These are phyloP conservation scores for Corynorhinus townsendii DNA, from an alignment of 2,113 vertebrate species.

Conservation along the genomic window DNA sequence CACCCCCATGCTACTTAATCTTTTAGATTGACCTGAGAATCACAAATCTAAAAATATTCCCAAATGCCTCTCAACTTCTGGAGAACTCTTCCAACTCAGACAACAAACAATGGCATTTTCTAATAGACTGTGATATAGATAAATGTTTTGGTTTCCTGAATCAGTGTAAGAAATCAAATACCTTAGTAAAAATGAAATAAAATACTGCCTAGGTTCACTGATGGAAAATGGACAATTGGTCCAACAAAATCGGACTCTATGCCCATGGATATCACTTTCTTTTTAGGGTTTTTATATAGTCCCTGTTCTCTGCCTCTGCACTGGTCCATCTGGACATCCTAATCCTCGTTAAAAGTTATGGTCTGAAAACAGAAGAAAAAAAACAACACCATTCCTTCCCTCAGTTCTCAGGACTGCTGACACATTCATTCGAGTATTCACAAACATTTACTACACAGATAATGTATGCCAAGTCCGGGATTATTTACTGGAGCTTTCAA, in stretches of 20 bases:
- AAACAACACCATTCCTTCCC: too few species aligned
- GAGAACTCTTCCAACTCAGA: constrained; percentile 2
- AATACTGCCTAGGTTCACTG: background rate
- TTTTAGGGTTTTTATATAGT: background rate
- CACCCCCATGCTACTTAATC: background rate
- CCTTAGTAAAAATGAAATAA: background rate
- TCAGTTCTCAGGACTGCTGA: background rate
- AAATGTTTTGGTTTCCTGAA: background rate
- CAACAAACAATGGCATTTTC: background rate
- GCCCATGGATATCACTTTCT: background rate
- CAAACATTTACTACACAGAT: background rate
- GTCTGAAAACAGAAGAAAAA: background rate
- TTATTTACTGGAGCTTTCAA: background rate
- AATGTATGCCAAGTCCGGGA: background rate
- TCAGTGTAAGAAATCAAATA: background rate
- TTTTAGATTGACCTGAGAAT: background rate
- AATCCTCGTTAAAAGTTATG: background rate
- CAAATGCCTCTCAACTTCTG: constrained; percentile 19
- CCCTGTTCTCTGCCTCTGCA: background rate
- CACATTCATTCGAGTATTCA: background rate
- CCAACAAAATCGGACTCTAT: background rate
- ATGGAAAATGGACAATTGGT: background rate
- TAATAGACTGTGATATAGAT: background rate
- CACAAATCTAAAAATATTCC: background rate
- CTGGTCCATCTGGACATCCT: background rate